A percentile compares a stretch with the other conserved stretches of the same genome.
phyloP scores from a whole-genome alignment of 2,113 vertebrate genomes.

The Chiloscyllium plagiosum region DNA sequence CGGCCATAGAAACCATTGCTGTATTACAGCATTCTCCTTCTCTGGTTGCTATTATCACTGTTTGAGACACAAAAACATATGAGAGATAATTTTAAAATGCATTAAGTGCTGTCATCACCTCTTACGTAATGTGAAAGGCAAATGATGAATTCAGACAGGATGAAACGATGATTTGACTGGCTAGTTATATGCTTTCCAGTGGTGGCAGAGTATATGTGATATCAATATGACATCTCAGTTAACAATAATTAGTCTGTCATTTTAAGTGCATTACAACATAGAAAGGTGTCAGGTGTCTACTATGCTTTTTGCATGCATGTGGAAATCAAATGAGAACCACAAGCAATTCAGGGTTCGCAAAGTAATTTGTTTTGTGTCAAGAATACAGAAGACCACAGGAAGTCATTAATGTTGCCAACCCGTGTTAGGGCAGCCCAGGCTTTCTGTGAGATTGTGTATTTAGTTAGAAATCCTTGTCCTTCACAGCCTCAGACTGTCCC shows the following conservation, averaged over 20 bases:
- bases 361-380: not conserved
- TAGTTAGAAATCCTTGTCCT: not conserved
- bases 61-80: not conserved
- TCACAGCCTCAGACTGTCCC: not conserved
- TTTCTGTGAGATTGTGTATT: not conserved
- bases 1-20: not conserved
- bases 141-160: constrained; percentile 15
- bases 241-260: constrained; percentile 23
- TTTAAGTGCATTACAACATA: not conserved
- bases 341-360: not conserved
- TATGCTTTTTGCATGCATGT: not conserved
- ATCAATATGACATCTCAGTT: constrained; percentile 24
- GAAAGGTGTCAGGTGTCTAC: not conserved
- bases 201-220: not conserved
- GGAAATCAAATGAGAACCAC: constrained; percentile 11
- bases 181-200: not conserved
- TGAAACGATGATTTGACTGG: constrained; percentile 11
- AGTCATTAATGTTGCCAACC: not conserved
- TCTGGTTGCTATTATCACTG: not conserved
- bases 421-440: not conserved
- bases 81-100: constrained; percentile 20
- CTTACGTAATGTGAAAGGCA: not conserved
- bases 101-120: constrained; percentile 11
- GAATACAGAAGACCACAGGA: not conserved
- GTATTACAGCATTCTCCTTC: not conserved